These are phyloP conservation scores for Mayetiola destructor DNA, from an alignment of 2,888 invertebrate genomes.

Conservation along the genomic window DNA sequence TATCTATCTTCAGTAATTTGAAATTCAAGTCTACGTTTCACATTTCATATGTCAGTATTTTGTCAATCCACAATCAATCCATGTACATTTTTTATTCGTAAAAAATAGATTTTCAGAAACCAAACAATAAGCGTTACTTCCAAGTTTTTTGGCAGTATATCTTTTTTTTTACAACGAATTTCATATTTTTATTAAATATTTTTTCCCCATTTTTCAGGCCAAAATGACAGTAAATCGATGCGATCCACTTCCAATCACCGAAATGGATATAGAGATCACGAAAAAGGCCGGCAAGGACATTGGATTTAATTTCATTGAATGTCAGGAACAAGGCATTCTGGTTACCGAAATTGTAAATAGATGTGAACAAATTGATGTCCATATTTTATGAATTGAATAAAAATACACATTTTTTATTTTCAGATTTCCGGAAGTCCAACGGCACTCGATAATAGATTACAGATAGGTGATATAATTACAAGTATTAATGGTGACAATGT, in stretches of 20 bases:
- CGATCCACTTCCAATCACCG: conserved; percentile 57
- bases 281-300: conserved; percentile 81
- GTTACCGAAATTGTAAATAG: conserved; percentile 78
- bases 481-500: conserved; percentile 80
- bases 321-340: conserved; percentile 70
- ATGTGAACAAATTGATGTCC: neutral
- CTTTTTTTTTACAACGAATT: neutral
- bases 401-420: conserved; percentile 18
- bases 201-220: conserved; percentile 43
- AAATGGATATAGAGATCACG: conserved; percentile 66
- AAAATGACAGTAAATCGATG: conserved; percentile 70
- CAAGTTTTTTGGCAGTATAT: too few relatives aligned
- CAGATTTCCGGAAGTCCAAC: conserved; percentile 82
- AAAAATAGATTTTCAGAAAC: too few relatives aligned
- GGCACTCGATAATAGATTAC: conserved; percentile 71
- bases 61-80: too few relatives aligned
- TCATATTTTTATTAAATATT: neutral
- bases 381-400: neutral
- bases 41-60: too few relatives aligned
- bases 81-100: too few relatives aligned
- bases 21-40: too few relatives aligned
- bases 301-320: conserved; percentile 72
- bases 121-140: too few relatives aligned
- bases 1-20: too few relatives aligned
- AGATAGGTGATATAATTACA: conserved; percentile 81